Evolutionary conservation across 2,113 vertebrate species (phyloP).

Genomic region (Sebastes schlegelii): DNA sequence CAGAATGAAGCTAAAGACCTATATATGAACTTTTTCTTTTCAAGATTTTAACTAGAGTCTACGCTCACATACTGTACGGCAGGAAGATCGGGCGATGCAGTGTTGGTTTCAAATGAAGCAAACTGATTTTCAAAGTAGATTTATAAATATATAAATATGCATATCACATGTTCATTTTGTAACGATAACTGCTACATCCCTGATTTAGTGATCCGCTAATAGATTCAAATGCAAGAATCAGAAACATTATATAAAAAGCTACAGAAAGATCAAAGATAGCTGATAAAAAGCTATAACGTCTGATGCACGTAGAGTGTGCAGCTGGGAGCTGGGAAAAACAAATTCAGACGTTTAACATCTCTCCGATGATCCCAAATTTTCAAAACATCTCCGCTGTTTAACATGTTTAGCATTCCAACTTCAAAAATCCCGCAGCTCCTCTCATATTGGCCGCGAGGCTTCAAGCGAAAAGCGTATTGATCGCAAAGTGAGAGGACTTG

Average conservation of each 20-base stretch:
- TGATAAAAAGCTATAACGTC: conserved; percentile 74
- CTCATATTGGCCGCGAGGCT: conserved; percentile 73
- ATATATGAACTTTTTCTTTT: conserved; percentile 25
- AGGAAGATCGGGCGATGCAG: conserved; percentile 9
- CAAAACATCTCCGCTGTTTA: conserved; percentile 79
- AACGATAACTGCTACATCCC: conserved; percentile 70
- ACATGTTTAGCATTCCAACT: conserved; percentile 80
- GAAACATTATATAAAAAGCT: conserved; percentile 72
- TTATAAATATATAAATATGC: conserved; percentile 68
- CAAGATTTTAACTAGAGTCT: conserved; percentile 22
- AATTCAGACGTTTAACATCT: conserved; percentile 80
- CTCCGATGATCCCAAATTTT: conserved; percentile 72
- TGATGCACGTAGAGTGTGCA: conserved; percentile 74
- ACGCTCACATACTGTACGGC: conserved; percentile 10
- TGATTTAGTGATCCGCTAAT: conserved; percentile 71
- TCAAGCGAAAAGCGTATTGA: conserved; percentile 76
- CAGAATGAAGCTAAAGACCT: background rate
- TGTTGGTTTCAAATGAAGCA: conserved; percentile 51
- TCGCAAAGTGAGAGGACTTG: conserved; percentile 72
- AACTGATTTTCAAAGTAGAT: conserved; percentile 68
- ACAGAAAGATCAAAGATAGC: conserved; percentile 76
- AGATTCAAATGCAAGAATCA: conserved; percentile 72
- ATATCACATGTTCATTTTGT: conserved; percentile 71
- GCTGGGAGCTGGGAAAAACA: conserved; percentile 78
- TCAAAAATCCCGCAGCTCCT: conserved; percentile 71